Evolutionary conservation across 2,888 invertebrate genomes (phyloP).

Genomic region (Trissolcus japonicus): DNA sequence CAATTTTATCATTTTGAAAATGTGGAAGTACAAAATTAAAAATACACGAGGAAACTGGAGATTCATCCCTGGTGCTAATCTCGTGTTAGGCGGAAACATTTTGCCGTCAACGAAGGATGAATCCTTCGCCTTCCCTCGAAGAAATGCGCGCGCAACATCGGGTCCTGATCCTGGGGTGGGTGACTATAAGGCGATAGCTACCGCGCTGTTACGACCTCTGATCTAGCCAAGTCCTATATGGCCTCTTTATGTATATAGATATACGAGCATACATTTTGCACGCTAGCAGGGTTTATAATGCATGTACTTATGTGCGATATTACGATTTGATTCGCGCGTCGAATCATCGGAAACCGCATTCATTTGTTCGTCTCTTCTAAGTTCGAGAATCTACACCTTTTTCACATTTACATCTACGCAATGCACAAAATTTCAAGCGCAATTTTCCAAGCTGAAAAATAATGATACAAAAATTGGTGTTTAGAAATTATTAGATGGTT

Average conservation of each 20-base stretch:
- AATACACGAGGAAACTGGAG: neutral
- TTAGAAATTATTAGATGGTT: too few species aligned
- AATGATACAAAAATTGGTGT: neutral
- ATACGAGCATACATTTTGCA: constrained; percentile 19
- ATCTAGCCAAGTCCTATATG: constrained; percentile 64
- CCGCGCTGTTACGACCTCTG: constrained; percentile 74
- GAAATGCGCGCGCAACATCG: constrained; percentile 23
- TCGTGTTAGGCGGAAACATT: constrained; percentile 69
- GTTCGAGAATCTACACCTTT: neutral
- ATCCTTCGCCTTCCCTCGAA: constrained; percentile 3
- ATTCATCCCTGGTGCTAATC: constrained; percentile 68
- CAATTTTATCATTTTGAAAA: neutral
- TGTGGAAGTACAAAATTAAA: neutral
- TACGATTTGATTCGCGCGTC: constrained; percentile 39
- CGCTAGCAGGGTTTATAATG: constrained; percentile 32
- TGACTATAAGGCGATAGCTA: constrained; percentile 72
- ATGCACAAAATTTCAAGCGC: neutral
- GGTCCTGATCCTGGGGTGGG: constrained; percentile 49
- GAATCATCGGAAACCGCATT: constrained; percentile 32
- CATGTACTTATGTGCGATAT: constrained; percentile 38
- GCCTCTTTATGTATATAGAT: constrained; percentile 5
- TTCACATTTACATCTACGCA: neutral
- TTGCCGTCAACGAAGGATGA: constrained; percentile 62
- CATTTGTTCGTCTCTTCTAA: constrained; percentile 14
- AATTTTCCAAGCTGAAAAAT: neutral